Conservation (phyloP, 2,888 invertebrate genomes). For the Eudasyphora cyanicolor region DNA sequence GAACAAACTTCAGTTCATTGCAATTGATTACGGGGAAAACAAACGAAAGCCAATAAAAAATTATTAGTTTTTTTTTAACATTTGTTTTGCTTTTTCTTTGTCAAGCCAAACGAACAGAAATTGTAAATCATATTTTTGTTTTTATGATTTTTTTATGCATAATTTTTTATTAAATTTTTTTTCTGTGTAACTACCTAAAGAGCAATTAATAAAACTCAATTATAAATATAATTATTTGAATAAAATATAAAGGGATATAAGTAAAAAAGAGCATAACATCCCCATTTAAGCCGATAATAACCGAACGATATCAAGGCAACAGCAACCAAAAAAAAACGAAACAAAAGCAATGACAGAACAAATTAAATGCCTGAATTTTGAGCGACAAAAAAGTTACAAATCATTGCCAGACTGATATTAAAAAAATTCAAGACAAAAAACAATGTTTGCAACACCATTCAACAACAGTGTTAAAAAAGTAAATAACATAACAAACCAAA, state of each 20-base stretch:
- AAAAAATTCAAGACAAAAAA: neutral
- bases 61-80: neutral
- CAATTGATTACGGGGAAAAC: neutral
- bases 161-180: constrained; percentile 8
- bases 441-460: too few relatives aligned
- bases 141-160: neutral
- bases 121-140: neutral
- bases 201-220: constrained; percentile 62
- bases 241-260: constrained; percentile 15
- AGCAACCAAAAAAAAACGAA: constrained; percentile 60
- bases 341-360: neutral
- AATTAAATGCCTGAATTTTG: neutral
- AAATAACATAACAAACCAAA: neutral
- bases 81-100: neutral
- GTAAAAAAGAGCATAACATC: constrained; percentile 52
- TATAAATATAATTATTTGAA: constrained; percentile 70
- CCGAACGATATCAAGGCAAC: too few relatives aligned
- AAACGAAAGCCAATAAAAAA: neutral
- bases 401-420: constrained; percentile 28
- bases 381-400: constrained; percentile 56
- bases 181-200: constrained; percentile 19
- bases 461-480: neutral
- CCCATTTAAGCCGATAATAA: too few relatives aligned
- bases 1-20: neutral
- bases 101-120: neutral